Percentiles rank a stretch among this genome's conserved stretches.
These are phyloP conservation scores for Halisarca cf. caerulea DNA, from an alignment of 37 sponge, comb jelly and placozoan genomes.

Conservation along the genomic window DNA sequence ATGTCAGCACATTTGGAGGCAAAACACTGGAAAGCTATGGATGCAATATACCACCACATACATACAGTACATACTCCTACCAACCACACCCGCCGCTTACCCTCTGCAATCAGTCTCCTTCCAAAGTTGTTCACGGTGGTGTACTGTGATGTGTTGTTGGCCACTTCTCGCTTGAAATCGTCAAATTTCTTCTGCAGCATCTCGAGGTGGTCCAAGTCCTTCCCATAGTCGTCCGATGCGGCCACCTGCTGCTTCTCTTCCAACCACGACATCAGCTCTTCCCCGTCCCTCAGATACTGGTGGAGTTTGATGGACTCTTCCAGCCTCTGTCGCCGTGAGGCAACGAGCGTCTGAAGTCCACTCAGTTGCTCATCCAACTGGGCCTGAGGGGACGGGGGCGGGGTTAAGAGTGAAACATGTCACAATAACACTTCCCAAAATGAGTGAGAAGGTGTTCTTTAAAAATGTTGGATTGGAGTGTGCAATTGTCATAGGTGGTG, in stretches of 20 bases:
- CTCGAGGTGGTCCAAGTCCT: slow-evolving; percentile 88
- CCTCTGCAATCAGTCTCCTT: slow-evolving; percentile 85
- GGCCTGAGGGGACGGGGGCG: slow-evolving; percentile 41
- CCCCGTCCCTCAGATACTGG: slow-evolving; percentile 87
- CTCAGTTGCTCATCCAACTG: slow-evolving; percentile 89
- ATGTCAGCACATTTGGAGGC: no score
- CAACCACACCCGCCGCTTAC: not conserved
- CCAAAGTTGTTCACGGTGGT: slow-evolving; percentile 78
- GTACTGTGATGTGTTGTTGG: slow-evolving; percentile 75
- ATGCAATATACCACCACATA: no score
- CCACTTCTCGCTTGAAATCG: slow-evolving; percentile 74
- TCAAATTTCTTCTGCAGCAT: slow-evolving; percentile 93
- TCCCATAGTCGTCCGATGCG: slow-evolving; percentile 86
- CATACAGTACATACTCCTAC: no score
- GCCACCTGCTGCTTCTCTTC: slow-evolving; percentile 75
- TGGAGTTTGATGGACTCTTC: slow-evolving; percentile 92
- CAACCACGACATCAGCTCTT: slow-evolving; percentile 88
- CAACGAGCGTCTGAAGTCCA: slow-evolving; percentile 87
- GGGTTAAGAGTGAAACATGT: no score
- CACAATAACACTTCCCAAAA: no score
- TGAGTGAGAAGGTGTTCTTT: no score
- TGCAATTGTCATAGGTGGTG: no score
- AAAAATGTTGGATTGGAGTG: no score
- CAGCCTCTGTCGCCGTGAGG: slow-evolving; percentile 77
- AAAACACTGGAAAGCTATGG: no score